Evolutionary conservation across 2,888 invertebrate species (phyloP).

Genomic region (Aleiodes alternator): DNA sequence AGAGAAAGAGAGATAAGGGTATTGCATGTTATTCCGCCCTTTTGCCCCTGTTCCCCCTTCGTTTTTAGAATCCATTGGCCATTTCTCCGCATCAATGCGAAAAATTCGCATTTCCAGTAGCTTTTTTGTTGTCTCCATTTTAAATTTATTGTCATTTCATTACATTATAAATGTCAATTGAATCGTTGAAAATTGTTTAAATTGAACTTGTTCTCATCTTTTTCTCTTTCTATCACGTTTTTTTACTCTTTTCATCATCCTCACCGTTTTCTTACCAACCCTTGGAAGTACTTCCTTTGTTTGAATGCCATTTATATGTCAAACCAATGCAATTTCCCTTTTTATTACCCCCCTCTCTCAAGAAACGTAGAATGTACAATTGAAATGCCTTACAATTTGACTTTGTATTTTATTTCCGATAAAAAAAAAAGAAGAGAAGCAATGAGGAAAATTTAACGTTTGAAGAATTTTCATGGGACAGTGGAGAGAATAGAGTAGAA

Average conservation of each 20-base stretch:
- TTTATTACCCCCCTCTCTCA: neutral
- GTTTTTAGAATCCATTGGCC: neutral
- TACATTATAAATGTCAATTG: slow-evolving; percentile 18
- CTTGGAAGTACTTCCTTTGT: slow-evolving; percentile 11
- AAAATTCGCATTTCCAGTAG: slow-evolving; percentile 42
- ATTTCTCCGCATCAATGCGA: slow-evolving; percentile 16
- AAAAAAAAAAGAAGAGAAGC: neutral
- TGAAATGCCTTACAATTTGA: slow-evolving; percentile 25
- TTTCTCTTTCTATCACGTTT: too few species aligned
- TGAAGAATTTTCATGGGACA: slow-evolving; percentile 22
- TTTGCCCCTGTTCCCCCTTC: neutral
- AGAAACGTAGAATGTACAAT: slow-evolving; percentile 15
- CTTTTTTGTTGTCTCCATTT: slow-evolving; percentile 31
- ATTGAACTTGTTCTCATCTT: slow-evolving; percentile 2
- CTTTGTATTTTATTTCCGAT: slow-evolving; percentile 13
- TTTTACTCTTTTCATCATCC: too few species aligned
- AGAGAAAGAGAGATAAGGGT: neutral
- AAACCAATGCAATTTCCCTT: slow-evolving; percentile 23
- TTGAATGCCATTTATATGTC: slow-evolving; percentile 26
- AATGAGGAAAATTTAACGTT: neutral
- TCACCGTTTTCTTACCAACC: neutral
- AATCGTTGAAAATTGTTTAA: slow-evolving; percentile 13
- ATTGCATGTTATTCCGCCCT: neutral
- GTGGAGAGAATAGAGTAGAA: neutral
- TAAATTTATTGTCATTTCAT: slow-evolving; percentile 35